Percentiles rank a stretch among this genome's conserved stretches.
These are phyloP conservation scores for Anguilla anguilla DNA, from an alignment of 2,797 vertebrate genomes.

Conservation along the genomic window DNA sequence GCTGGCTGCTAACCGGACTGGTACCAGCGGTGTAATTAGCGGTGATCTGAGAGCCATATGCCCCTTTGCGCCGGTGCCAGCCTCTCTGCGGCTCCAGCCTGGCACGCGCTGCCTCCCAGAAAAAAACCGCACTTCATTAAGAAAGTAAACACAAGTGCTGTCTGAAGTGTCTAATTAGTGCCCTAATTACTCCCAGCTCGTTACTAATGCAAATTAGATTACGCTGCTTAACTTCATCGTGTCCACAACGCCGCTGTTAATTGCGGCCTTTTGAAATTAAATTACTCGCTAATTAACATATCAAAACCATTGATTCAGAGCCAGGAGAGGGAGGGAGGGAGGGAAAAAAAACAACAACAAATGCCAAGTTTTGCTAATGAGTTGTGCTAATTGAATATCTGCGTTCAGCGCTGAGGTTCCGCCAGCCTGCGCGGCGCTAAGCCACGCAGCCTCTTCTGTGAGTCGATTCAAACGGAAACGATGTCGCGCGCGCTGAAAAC, in stretches of 20 bases:
- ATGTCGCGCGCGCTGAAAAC: slow-evolving; percentile 57
- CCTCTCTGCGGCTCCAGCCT: slow-evolving; percentile 43
- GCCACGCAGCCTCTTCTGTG: slow-evolving; percentile 49
- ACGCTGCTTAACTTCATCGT: slow-evolving; percentile 99
- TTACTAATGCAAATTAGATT: slow-evolving; percentile 99
- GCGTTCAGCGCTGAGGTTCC: slow-evolving; percentile 66
- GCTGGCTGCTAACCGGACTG: slow-evolving; percentile 50
- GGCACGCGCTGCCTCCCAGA: slow-evolving; percentile 60
- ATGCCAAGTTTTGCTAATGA: slow-evolving; percentile 99
- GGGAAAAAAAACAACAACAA: slow-evolving; percentile 90
- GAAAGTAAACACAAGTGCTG: slow-evolving; percentile 99
- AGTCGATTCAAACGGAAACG: slow-evolving; percentile 51
- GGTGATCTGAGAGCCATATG: slow-evolving; percentile 75
- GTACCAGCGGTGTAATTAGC: slow-evolving; percentile 58
- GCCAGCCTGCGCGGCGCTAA: slow-evolving; percentile 68
- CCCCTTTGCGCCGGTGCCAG: slow-evolving; percentile 64
- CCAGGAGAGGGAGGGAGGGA: slow-evolving; percentile 73
- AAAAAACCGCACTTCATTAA: slow-evolving; percentile 96
- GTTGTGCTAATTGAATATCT: slow-evolving; percentile 98
- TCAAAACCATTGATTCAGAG: slow-evolving; percentile 99
- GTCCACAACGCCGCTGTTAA: slow-evolving; percentile 99
- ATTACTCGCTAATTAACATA: slow-evolving; percentile 99
- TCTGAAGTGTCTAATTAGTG: slow-evolving; percentile 99
- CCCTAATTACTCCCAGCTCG: slow-evolving; percentile 99
- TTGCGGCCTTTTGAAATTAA: slow-evolving; percentile 99